Base-by-base conservation (phyloP, 2,888 invertebrate species). In the Dasypolia templi region DNA sequence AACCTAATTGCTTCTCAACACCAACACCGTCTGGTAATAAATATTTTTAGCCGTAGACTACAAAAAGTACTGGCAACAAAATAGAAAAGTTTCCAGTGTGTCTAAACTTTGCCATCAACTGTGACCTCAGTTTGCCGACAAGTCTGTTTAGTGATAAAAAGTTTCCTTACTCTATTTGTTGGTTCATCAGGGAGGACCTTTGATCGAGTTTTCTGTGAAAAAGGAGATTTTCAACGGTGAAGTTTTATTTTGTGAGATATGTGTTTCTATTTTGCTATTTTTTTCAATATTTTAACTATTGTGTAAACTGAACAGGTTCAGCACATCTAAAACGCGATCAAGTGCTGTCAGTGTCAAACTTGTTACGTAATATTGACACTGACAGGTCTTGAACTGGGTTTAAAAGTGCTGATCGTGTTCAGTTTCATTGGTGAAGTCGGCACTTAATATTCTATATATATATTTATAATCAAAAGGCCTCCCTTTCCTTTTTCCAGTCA, bases 41-140 rank as follows among this genome's bases (percentile, higher is more conserved):
- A 14, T 59, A 70, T 46, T 49, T 39, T 51, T 17, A n/a, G 19
- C 26, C 11, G 61, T 39, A 77, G 53, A 22, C n/a, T 61, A 68
- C 3, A 62, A 69, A 67, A 67, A 53, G n/a, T 64, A 58, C n/a
- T 0, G 14, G 12, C 14, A 19, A 56, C 22, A 42, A 53, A 78
- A 69, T 65, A 68, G 2, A 46, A 35, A 78, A 83, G 62, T 49
- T 51, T 65, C 17, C 69, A 44, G 83, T 78, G 74, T 79, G n/a
- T 39, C 58, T 3, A 35, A 73, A 67, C 83, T 83, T 83, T 83
- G n/a, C 58, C 26, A 68, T 70, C 66, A 83, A 53, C 75, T 56
- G 61, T 56, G 79, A 79, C 67, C 74, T 67, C 35, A 55, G 74
- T 64, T 58, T 32, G 46, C 29, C 42, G 35, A 58, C 53, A 12